Evolutionary conservation across 1,140 invertebrate species (phyloP).

Genomic region (Penaeus japonicus): DNA sequence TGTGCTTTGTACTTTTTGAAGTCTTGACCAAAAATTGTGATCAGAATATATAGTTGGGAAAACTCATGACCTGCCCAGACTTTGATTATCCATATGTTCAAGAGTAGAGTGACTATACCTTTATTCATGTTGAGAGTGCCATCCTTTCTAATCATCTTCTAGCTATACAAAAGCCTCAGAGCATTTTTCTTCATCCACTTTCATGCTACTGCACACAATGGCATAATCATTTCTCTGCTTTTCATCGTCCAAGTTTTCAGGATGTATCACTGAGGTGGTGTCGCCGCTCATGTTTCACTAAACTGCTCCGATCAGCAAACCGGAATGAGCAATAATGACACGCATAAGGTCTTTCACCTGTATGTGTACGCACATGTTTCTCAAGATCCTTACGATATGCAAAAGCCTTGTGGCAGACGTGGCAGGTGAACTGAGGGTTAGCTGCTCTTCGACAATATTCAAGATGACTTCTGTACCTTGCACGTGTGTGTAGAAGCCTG

Average conservation of each 20-base stretch:
- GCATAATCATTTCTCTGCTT: neutral
- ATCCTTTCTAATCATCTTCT: too few relatives aligned
- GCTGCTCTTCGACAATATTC: constrained; percentile 59
- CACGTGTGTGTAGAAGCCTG: constrained; percentile 27
- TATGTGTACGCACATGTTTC: constrained; percentile 78
- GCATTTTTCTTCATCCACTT: too few relatives aligned
- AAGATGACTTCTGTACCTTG: constrained; percentile 38
- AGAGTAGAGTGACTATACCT: too few relatives aligned
- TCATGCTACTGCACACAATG: too few relatives aligned
- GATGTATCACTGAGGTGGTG: constrained; percentile 82
- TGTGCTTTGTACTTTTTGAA: too few relatives aligned
- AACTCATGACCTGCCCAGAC: too few relatives aligned
- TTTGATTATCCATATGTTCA: too few relatives aligned
- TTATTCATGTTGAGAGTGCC: too few relatives aligned
- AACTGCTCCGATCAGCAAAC: constrained; percentile 77
- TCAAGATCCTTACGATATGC: constrained; percentile 65
- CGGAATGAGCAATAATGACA: constrained; percentile 86
- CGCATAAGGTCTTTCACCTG: constrained; percentile 80
- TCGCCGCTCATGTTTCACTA: constrained; percentile 75
- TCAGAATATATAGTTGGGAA: too few relatives aligned
- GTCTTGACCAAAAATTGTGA: too few relatives aligned
- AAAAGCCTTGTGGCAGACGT: constrained; percentile 70
- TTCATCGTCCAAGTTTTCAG: constrained; percentile 62
- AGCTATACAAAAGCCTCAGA: too few relatives aligned
- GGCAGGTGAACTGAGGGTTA: constrained; percentile 67